Evolutionary conservation across 2,888 invertebrate genomes (phyloP), one percentile per base, ranked within the genome.

Genomic region (Drosophila pullipes): DNA sequence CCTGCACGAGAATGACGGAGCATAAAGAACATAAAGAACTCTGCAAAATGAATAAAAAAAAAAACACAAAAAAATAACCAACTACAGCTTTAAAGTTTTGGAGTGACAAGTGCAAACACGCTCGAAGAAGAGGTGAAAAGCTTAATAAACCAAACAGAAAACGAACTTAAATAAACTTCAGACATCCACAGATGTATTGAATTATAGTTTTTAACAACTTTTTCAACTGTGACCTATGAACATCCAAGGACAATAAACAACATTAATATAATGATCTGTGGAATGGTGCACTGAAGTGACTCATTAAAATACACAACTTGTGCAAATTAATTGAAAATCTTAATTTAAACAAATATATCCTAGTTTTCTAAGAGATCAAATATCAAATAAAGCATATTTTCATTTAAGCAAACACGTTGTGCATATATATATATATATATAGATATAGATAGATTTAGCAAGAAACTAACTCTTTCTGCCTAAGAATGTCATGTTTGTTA

Each of bases 1-100:
- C 37, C 31, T 47, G 66, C 63, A 69, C 52, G 69, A 63, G 31
- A 77, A 57, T 66, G 47, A 58, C 69, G 50, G 33, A 55, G 52
- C 58, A 55, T 54, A 44, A 54, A 55, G 22, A 25, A 50, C 47
- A 58, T 58, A 47, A 58, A 65, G n/a, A 33, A 53, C 52, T 18
- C 49, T 22, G 30, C 37, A 16, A 68, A 59, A 28, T 55, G 35
- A 53, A 58, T 50, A 30, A 28, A 30, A 50, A 58, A 52, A 65
- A 54, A 1, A 49, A 16, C 9, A 7, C 25, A 25, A 25, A 25
- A 49, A 3, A 18, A 10, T 3, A 25, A 25, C 7, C 13, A 50
- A 16, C 0, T 39, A 0, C 16, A 41, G n/a, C 39, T 57, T 37
- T 28, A 57, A 57, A 13, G 13, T 39, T 28, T 31, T 31, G 22